These are phyloP conservation scores for Sturnus vulgaris DNA, from an alignment of 2,113 vertebrate genomes.

Conservation along the genomic window DNA sequence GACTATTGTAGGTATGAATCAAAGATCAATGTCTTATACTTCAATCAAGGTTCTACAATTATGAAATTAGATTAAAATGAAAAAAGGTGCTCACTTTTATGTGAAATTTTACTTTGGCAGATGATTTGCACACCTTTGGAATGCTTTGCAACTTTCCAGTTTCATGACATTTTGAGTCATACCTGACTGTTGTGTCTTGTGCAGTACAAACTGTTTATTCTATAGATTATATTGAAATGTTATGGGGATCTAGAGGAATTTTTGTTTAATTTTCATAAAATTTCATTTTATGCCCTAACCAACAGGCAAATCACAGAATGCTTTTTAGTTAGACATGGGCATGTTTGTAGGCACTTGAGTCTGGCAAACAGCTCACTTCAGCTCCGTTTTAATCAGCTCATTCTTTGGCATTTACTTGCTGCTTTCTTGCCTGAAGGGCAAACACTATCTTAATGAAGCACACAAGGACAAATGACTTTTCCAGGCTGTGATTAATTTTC, in stretches of 20 bases:
- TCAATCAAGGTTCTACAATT: not conserved
- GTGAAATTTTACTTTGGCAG: not conserved
- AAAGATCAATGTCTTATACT: not conserved
- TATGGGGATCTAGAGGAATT: not conserved
- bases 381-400: slow-evolving; percentile 55
- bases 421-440: slow-evolving; percentile 70
- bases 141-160: not conserved
- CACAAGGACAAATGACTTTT: slow-evolving; percentile 80
- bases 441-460: slow-evolving; percentile 72
- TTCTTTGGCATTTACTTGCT: slow-evolving; percentile 67
- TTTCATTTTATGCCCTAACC: not conserved
- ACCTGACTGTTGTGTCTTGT: not conserved
- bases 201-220: not conserved
- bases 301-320: not conserved
- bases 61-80: not conserved
- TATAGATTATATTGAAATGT: not conserved
- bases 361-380: slow-evolving; percentile 24
- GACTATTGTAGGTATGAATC: not conserved
- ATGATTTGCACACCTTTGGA: not conserved
- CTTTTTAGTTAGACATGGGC: not conserved
- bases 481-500: slow-evolving; percentile 82
- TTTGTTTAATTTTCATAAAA: not conserved
- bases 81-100: not conserved
- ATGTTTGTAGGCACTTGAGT: not conserved
- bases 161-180: not conserved